Evolutionary conservation across 2,113 vertebrate genomes (phyloP), one percentile per base, ranked within the genome.

Genomic region (Bombycilla garrulus): DNA sequence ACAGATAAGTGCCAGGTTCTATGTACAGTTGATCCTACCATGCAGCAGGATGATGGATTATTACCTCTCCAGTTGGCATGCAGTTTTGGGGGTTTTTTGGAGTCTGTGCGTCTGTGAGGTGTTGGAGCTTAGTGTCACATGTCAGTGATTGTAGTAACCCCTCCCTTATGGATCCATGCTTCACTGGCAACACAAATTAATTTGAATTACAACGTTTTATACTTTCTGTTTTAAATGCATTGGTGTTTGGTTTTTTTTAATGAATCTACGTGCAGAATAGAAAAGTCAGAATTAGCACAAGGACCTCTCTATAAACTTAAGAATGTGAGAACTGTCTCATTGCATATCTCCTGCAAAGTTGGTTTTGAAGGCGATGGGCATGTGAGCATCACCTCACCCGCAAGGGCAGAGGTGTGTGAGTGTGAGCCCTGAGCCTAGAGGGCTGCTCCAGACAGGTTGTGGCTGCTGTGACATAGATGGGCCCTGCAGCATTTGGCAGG

Each of bases 361-460:
- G 22, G 29, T 71, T 74, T 58, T 0, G 8, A 4, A 54, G 38
- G 53, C 0, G 0, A 12, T 33, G 72, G 31, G 31, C 1, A 3
- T 0, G 0, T 40, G 44, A 45, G n/a, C n/a, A 40, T 84, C 0
- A 0, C 74, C 42, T 90, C 44, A 40, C 47, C 21, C 60, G 21
- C 23, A 5, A 0, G 10, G 14, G 28, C 57, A 71, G 36, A 64
- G 56, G 12, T 57, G 56, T 44, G 9, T 2, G 3, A 81, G 25
- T 1, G 58, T 53, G 66, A 83, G 7, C 20, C 23, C 18, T 26
- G 42, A n/a, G 28, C 20, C 74, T 22, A 9, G 24, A 66, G 11
- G 33, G 25, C 71, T 86, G 21, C 80, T 81, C 38, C 85, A 83
- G 54, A 85, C 29, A 22, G 8, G 44, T 20, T 58, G 14, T 86